Evolutionary conservation across 2,888 invertebrate genomes (phyloP), one percentile per base, ranked within the genome.

Genomic region (Seira ritae): DNA sequence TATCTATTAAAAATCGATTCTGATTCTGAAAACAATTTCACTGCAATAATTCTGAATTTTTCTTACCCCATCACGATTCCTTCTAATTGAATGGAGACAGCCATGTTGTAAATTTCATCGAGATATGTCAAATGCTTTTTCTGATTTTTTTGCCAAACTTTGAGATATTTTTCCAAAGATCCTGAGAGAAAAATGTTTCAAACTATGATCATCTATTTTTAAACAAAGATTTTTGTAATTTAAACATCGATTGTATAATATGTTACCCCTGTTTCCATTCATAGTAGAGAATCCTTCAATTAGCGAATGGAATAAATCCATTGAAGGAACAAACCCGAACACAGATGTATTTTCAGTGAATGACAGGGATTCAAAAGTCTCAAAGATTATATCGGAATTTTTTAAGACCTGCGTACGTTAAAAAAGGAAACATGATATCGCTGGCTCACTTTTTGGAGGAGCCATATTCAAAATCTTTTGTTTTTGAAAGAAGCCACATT

Each of bases 351-450:
- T 67, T 15, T 67, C 67, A 6, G 24, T 46, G 55, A 75, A 75
- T 0, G 55, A 50, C n/a, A 75, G 19, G 1, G 66, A 17, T 1
- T 23, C 6, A 50, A 67, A 46, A 12, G 22, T 75, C 8, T 67
- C 72, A 37, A 77, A 77, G 1, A 77, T 42, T 31, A 69, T 60
- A 17, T 77, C 77, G n/a, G 60, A 69, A 37, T 77, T 77, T 37
- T 62, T 77, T 37, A 77, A 60, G 1, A 72, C 75, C 75, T 75
- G 17, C 22, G 22, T 24, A 20, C 23, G 12, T n/a, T n/a, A n/a
- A n/a, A 19, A 31, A 62, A 15, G 1, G 17, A 10, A n/a, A n/a
- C n/a, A n/a, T n/a, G n/a, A n/a, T n/a, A n/a, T n/a, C n/a, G n/a
- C n/a, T n/a, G n/a, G n/a, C n/a, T n/a, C n/a, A n/a, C n/a, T n/a